phyloP scores from a whole-genome alignment of 1,140 invertebrate species.

The Campoletis sonorensis region DNA sequence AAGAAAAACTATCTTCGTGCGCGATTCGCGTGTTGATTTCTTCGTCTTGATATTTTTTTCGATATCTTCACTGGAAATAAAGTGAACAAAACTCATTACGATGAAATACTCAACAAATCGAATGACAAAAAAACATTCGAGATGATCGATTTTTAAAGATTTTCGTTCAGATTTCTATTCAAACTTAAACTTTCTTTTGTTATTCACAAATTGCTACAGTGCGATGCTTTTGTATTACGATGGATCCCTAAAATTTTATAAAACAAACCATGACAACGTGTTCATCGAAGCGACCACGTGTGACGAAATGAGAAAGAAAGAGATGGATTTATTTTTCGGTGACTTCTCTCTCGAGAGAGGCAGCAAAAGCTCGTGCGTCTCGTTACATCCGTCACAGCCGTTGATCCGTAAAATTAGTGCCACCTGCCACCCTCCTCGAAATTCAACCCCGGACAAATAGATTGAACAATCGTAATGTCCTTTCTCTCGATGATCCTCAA shows the following conservation, averaged over 20 bases:
- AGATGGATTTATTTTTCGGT: slow-evolving; percentile 41
- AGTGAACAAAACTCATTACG: no score
- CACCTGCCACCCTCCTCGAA: slow-evolving; percentile 74
- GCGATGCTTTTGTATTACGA: neutral
- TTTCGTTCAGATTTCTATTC: no score
- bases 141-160: no score
- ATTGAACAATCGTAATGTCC: neutral
- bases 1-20: no score
- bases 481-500: neutral
- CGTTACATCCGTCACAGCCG: slow-evolving; percentile 75
- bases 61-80: no score
- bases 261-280: slow-evolving; percentile 70
- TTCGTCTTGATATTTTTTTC: no score
- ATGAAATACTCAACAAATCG: no score
- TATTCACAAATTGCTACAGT: neutral
- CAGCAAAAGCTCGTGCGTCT: slow-evolving; percentile 52
- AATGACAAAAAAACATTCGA: no score
- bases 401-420: slow-evolving; percentile 76
- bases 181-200: neutral
- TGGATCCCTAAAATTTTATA: slow-evolving; percentile 60
- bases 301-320: slow-evolving; percentile 58
- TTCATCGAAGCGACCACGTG: slow-evolving; percentile 70
- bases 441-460: slow-evolving; percentile 34
- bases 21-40: no score
- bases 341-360: slow-evolving; percentile 23